Conservation (phyloP, 2,888 invertebrate genomes). For the Andrena haemorrhoa region DNA sequence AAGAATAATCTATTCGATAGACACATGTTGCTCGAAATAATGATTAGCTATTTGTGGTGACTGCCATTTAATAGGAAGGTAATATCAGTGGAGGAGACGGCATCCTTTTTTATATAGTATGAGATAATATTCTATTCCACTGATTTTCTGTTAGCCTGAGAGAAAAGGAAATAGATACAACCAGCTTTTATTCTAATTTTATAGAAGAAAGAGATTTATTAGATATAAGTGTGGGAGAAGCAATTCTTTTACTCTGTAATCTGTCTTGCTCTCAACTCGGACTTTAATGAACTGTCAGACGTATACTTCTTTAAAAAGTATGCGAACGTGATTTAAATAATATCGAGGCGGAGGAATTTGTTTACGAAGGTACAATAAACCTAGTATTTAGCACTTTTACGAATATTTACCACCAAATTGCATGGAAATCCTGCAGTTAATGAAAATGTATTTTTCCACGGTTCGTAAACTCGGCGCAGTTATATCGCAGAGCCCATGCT, state of each 20-base stretch:
- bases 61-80: too few species aligned
- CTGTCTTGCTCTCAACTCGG: not conserved
- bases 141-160: not conserved
- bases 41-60: too few species aligned
- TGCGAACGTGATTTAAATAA: not conserved
- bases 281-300: not conserved
- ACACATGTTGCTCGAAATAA: not conserved
- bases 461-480: slow-evolving; percentile 28
- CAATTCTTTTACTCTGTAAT: not conserved
- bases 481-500: slow-evolving; percentile 26
- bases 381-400: not conserved
- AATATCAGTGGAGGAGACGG: too few species aligned
- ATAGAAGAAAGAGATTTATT: not conserved
- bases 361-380: not conserved
- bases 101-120: too few species aligned
- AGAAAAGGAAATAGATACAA: not conserved
- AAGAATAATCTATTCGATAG: not conserved
- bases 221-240: not conserved
- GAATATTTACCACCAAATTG: slow-evolving; percentile 3
- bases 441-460: slow-evolving; percentile 21
- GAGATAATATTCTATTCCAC: too few species aligned
- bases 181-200: not conserved
- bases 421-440: not conserved
- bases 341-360: not conserved
- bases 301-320: not conserved